Conservation (phyloP, 2,888 invertebrate genomes). For the Calameuta idolon region DNA sequence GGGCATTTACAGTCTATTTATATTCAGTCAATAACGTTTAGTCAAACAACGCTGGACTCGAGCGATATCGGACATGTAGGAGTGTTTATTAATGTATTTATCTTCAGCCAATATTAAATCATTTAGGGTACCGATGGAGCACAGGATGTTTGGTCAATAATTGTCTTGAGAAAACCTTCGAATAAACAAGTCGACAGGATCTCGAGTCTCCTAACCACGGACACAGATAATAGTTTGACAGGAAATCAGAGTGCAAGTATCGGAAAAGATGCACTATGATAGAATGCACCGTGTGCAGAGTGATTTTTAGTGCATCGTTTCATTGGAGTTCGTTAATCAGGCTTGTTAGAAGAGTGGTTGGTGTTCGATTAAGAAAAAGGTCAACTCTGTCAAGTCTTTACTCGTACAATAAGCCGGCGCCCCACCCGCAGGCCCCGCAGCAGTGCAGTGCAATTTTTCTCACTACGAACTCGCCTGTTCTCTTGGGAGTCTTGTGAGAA, state of each 20-base stretch:
- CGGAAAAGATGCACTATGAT: not conserved
- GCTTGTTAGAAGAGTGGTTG: conserved; percentile 7
- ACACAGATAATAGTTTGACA: not conserved
- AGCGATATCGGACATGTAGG: not conserved
- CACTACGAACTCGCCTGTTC: not conserved
- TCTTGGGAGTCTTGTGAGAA: not conserved
- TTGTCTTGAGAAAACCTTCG: conserved; percentile 21
- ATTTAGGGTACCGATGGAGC: conserved; percentile 19
- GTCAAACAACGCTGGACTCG: not conserved
- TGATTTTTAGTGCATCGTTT: not conserved
- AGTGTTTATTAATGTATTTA: not conserved
- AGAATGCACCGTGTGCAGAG: not conserved
- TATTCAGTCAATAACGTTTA: not conserved
- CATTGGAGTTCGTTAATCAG: not conserved
- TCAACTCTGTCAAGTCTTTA: conserved; percentile 30
- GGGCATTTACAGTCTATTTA: not conserved
- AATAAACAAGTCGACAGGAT: not conserved
- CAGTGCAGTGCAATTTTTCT: conserved; percentile 15
- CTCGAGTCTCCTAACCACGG: not conserved
- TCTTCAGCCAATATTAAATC: not conserved
- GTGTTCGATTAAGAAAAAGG: conserved; percentile 21
- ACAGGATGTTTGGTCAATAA: conserved; percentile 44
- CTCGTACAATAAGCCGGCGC: conserved; percentile 41
- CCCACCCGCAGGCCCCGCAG: conserved; percentile 41
- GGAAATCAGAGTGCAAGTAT: not conserved